Percentiles rank a stretch among this genome's conserved stretches.
Evolutionary conservation across 2,888 invertebrate genomes (phyloP).

Genomic region (Anoplius nigerrimus): DNA sequence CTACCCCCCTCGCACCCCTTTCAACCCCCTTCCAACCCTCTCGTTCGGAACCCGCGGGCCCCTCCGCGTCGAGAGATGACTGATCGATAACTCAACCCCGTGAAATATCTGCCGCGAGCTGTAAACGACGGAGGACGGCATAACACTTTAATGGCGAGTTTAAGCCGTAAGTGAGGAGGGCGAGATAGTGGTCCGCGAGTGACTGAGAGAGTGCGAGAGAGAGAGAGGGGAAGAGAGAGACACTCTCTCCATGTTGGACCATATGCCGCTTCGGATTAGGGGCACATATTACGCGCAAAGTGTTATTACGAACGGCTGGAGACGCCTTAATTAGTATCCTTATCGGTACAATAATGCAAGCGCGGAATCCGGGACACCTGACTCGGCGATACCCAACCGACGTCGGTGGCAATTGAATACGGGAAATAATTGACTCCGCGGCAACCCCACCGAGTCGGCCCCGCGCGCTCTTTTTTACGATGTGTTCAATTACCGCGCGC

Average conservation of each 20-base stretch:
- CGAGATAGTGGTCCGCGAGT: conserved; percentile 5
- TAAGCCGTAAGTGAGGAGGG: conserved; percentile 28
- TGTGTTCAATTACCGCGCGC: background rate
- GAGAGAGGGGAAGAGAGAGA: background rate
- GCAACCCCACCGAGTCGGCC: too few relatives aligned
- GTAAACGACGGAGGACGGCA: conserved; percentile 43
- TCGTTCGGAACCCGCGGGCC: background rate
- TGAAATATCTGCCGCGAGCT: conserved; percentile 39
- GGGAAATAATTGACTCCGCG: too few relatives aligned
- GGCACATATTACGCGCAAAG: conserved; percentile 54
- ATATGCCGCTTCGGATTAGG: conserved; percentile 60
- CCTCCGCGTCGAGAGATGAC: too few relatives aligned
- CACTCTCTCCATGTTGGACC: conserved; percentile 48
- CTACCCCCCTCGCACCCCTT: background rate
- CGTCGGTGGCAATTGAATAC: too few relatives aligned
- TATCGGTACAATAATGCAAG: conserved; percentile 49
- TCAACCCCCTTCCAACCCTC: conserved; percentile 33
- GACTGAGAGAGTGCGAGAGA: background rate
- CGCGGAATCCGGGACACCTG: conserved; percentile 4
- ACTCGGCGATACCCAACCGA: background rate
- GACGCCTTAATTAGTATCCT: conserved; percentile 45
- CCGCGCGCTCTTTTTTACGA: background rate
- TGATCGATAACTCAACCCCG: conserved; percentile 42
- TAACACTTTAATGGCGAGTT: conserved; percentile 44
- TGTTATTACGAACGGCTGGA: conserved; percentile 55